Percentiles rank a stretch among this genome's conserved stretches.
Evolutionary conservation across 2,113 vertebrate genomes (phyloP).

Genomic region (Pagrus major): DNA sequence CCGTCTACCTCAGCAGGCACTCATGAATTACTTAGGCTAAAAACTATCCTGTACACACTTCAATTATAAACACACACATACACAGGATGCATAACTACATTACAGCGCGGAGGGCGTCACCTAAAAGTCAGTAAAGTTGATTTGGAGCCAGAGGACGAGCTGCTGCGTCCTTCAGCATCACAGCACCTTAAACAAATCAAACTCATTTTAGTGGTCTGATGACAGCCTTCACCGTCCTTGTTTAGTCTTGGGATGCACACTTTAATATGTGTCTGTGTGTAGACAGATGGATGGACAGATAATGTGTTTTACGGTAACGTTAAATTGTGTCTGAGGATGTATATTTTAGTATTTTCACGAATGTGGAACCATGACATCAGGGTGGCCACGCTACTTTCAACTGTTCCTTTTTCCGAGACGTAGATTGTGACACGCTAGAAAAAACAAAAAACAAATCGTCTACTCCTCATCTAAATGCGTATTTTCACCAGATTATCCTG

Average conservation of each 20-base stretch:
- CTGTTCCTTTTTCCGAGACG: too few species aligned
- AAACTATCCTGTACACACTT: constrained; percentile 3
- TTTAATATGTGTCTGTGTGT: constrained; percentile 4
- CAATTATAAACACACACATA: constrained; percentile 10
- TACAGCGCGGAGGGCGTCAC: constrained; percentile 57
- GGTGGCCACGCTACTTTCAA: too few species aligned
- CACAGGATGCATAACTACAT: constrained; percentile 49
- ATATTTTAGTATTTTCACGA: too few species aligned
- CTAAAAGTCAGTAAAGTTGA: constrained; percentile 58
- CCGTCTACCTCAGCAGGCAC: constrained; percentile 37
- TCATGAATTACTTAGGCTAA: constrained; percentile 50
- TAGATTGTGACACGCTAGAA: too few species aligned
- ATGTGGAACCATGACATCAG: too few species aligned
- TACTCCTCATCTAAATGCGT: too few species aligned
- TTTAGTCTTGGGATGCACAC: constrained; percentile 20
- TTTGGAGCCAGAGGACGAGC: constrained; percentile 58
- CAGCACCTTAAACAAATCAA: constrained; percentile 64
- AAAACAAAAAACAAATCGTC: too few species aligned
- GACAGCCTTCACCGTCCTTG: constrained; percentile 42
- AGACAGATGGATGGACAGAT: constrained; percentile 11
- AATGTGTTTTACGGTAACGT: constrained; percentile 5
- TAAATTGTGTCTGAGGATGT: too few species aligned
- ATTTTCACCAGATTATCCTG: too few species aligned
- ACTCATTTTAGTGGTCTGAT: constrained; percentile 41
- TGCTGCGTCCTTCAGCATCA: constrained; percentile 38